These are phyloP conservation scores for Limnephilus marmoratus DNA, from an alignment of 2,888 invertebrate species.

Conservation along the genomic window DNA sequence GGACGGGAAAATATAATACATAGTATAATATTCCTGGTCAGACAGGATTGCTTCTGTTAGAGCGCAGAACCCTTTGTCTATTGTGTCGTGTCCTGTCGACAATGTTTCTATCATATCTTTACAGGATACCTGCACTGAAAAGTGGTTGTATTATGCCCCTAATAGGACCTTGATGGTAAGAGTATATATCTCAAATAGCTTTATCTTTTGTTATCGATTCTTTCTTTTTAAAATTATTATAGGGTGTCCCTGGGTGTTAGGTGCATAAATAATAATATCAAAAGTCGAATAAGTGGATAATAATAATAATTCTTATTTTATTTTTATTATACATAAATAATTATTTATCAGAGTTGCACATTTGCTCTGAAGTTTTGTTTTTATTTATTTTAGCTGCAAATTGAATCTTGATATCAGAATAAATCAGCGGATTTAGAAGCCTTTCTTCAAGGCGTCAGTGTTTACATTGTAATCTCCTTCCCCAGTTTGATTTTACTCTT, in stretches of 20 bases:
- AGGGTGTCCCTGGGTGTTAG: not conserved
- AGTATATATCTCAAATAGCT: not conserved
- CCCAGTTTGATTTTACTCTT: conserved; percentile 15
- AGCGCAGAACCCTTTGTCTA: conserved; percentile 21
- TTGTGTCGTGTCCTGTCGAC: conserved; percentile 25
- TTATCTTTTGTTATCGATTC: not conserved
- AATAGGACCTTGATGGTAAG: not conserved
- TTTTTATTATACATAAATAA: too few relatives aligned
- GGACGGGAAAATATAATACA: conserved; percentile 28
- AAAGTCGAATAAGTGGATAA: not conserved
- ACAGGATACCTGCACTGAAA: conserved; percentile 4
- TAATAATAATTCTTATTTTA: too few relatives aligned
- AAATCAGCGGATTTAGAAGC: not conserved
- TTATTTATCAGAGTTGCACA: too few relatives aligned
- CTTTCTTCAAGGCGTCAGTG: not conserved
- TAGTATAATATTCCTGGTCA: conserved; percentile 8
- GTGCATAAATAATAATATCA: not conserved
- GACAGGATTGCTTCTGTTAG: conserved; percentile 14
- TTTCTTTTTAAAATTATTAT: not conserved
- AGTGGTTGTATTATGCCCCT: not conserved
- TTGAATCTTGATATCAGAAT: not conserved
- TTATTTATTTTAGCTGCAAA: not conserved
- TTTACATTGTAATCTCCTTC: not conserved
- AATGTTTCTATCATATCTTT: not conserved
- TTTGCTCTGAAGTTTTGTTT: not conserved